Base-by-base conservation (phyloP, 1,140 invertebrate genomes). In the Papilio polytes region DNA sequence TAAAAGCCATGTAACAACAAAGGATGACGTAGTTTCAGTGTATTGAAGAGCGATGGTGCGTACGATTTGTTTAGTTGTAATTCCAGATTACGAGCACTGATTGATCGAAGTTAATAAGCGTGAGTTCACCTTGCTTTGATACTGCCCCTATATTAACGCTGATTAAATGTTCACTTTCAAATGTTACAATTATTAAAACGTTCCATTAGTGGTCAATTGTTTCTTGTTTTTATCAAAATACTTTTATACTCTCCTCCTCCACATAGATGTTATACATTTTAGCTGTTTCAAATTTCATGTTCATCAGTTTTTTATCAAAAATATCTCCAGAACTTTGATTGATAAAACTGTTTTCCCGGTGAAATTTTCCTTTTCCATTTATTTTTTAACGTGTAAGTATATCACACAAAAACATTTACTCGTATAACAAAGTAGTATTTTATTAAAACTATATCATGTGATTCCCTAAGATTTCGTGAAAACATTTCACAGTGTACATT, bases 101-200 rank as follows among this genome's bases (percentile, higher is more conserved):
- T 85, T 87, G 80, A 89, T 88, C 84, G 83, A 80, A 85, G 82
- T 85, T 89, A 91, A 91, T 90, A 89, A 84, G 87, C 90, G 84
- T 90, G 87, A 89, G 82, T 83, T 83, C 81, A 74, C 70, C 81
- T 86, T 87, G 82, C 83, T 90, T 89, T 85, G 85, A 81, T 86
- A 83, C 80, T 66, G 77, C 76, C 78, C 74, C 79, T 81, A 77
- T 70, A 70, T 15, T 36, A 31, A 70, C 13, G 63, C 12, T 70
- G 63, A 70, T 36, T 31, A 15, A 18, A 36, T 18, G 36, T 1
- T 15, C 10, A 7, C 63, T 31, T 6, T 15, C 26, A 7, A 46
- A 74, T 46, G 41, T 46, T 46, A 46, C 18, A 74, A 73, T 31
- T 9, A 22, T 4, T 74, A 46, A 31, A 70, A 31, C 12, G 26